These are phyloP conservation scores for Anarhynchus alexandrinus DNA, from an alignment of 2,113 vertebrate species.

Conservation along the genomic window DNA sequence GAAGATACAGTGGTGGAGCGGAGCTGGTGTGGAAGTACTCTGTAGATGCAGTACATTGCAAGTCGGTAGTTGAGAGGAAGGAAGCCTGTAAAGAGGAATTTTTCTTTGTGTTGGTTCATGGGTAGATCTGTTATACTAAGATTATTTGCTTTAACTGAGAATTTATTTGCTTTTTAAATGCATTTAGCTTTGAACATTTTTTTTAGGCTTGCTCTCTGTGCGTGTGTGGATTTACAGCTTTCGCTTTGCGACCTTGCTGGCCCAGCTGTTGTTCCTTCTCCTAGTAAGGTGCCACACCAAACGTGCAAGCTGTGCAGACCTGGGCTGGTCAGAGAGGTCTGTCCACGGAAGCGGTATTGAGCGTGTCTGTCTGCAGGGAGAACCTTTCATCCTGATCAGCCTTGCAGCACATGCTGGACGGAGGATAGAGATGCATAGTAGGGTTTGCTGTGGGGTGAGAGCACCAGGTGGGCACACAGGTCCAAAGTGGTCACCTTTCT, in stretches of 20 bases:
- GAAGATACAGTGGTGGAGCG: rapidly evolving
- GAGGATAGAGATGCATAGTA: not conserved
- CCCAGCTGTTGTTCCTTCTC: not conserved
- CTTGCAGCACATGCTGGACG: rapidly evolving
- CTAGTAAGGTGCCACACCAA: not conserved
- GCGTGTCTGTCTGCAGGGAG: not conserved
- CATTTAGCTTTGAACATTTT: not conserved
- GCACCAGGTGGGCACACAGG: rapidly evolving
- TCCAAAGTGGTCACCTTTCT: not conserved
- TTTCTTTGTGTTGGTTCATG: not conserved
- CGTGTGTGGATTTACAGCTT: not conserved
- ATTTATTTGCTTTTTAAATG: not conserved
- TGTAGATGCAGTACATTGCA: not conserved
- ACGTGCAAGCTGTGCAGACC: not conserved
- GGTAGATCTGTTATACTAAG: not conserved
- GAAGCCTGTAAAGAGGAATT: not conserved
- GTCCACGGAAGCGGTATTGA: rapidly evolving
- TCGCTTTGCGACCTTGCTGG: not conserved
- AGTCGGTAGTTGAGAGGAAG: not conserved
- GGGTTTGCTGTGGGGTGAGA: not conserved
- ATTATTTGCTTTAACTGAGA: not conserved
- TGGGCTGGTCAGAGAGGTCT: rapidly evolving
- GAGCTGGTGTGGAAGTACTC: not conserved
- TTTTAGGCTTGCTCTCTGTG: not conserved
- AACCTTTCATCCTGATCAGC: not conserved